Conservation (phyloP, 2,113 vertebrate genomes). For the Mesocricetus auratus region DNA sequence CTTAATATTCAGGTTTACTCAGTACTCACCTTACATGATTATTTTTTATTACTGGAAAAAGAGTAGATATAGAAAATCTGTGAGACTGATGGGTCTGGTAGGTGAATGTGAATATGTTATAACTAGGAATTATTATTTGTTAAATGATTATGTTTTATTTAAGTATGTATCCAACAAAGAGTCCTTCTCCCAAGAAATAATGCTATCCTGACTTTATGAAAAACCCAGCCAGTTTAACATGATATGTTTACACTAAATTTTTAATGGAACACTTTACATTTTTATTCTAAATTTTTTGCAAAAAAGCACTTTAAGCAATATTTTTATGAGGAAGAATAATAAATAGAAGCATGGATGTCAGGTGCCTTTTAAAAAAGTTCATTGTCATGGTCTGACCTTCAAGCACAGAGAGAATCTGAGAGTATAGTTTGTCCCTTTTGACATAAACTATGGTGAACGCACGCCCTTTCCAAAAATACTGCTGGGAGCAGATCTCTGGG, state of each 20-base stretch:
- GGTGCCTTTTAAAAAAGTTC: neutral
- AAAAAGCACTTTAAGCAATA: constrained; percentile 32
- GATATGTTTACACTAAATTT: neutral
- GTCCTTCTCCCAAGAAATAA: constrained; percentile 14
- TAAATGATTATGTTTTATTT: neutral
- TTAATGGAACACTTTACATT: constrained; percentile 39
- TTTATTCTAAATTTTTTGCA: constrained; percentile 12
- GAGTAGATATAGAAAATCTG: neutral
- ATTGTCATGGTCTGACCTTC: constrained; percentile 76
- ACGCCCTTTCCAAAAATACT: constrained; percentile 79
- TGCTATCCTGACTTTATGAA: neutral
- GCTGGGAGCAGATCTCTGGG: constrained; percentile 54
- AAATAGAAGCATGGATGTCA: constrained; percentile 51
- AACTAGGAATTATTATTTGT: neutral
- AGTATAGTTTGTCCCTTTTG: constrained; percentile 72
- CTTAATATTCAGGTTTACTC: neutral
- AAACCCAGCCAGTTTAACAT: neutral
- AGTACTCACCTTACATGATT: neutral
- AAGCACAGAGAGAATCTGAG: constrained; percentile 63
- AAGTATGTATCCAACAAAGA: neutral
- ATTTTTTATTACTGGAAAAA: neutral
- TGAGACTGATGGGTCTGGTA: neutral
- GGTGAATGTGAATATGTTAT: neutral
- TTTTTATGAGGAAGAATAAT: constrained; percentile 6
- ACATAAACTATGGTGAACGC: constrained; percentile 76